phyloP scores from a whole-genome alignment of 2,888 invertebrate genomes.

The Ophioninae sp. region DNA sequence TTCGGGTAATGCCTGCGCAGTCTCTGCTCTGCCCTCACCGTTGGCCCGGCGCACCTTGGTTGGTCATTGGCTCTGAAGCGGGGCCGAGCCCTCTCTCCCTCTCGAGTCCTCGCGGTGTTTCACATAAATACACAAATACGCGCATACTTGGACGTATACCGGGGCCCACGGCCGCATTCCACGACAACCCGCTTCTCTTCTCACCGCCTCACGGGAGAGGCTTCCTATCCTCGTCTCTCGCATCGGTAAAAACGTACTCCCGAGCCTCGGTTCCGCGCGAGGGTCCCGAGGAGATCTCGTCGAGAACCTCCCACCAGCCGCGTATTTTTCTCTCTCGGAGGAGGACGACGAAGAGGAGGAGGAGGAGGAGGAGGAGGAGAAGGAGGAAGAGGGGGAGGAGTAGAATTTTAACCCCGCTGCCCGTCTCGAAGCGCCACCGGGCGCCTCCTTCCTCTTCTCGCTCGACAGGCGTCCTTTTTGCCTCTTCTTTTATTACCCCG shows the following conservation, averaged over 20 bases:
- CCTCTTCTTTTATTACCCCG: slow-evolving; percentile 56
- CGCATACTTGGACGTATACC: slow-evolving; percentile 73
- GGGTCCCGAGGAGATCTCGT: slow-evolving; percentile 49
- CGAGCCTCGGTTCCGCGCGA: slow-evolving; percentile 47
- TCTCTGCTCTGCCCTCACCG: slow-evolving; percentile 35
- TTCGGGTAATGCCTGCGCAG: slow-evolving; percentile 44
- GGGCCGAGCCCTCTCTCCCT: slow-evolving; percentile 56
- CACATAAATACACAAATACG: slow-evolving; percentile 80
- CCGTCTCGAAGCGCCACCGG: slow-evolving; percentile 70
- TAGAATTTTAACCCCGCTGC: slow-evolving; percentile 65
- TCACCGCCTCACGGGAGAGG: slow-evolving; percentile 31
- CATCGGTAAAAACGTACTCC: slow-evolving; percentile 50
- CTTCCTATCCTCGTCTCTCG: slow-evolving; percentile 41
- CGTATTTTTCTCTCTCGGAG: slow-evolving; percentile 11
- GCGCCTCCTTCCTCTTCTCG: slow-evolving; percentile 65
- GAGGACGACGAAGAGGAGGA: too few relatives aligned
- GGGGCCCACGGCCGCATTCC: slow-evolving; percentile 80
- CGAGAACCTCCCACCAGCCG: slow-evolving; percentile 63
- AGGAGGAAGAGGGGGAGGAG: too few relatives aligned
- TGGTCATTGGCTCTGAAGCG: slow-evolving; percentile 77
- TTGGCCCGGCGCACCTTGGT: slow-evolving; percentile 76
- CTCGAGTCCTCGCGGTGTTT: slow-evolving; percentile 72
- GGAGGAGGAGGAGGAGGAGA: too few relatives aligned
- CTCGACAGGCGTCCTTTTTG: slow-evolving; percentile 42
- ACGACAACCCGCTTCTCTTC: slow-evolving; percentile 71